Evolutionary conservation across 2,888 invertebrate species (phyloP), one percentile per base, ranked within the genome.

Genomic region (Lithophane socia): DNA sequence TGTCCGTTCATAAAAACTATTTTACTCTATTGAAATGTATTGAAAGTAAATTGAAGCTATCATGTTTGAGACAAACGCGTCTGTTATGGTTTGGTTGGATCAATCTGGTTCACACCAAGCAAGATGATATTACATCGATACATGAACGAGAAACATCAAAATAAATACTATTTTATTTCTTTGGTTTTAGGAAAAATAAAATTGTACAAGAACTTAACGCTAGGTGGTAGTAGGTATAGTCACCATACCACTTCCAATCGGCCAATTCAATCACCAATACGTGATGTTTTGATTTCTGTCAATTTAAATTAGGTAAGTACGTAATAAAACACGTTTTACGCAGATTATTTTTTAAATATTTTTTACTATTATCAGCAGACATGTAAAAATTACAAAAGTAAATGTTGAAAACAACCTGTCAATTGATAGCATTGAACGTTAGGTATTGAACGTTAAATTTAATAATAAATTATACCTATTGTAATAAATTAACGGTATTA

Each of bases 261-360:
- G 29, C 65, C 67, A 79, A 76, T 81, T 81, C 72, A 79, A 83
- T 87, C 75, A 77, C 64, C 61, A 69, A 83, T 79, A 87, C 79
- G 79, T 84, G 86, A 86, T 86, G 77, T 77, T 83, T 85, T 79
- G 47, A 83, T 79, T 86, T 61, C 73, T 71, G 77, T 85, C 61
- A 78, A 75, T 85, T 73, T 71, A 65, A 77, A 85, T 73, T 82
- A 65, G 61, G 75, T 73, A 73, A 56, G 73, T 61, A 21, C 21
- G 52, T 52, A 75, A 75, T 73, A 75, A 78, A 78, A 78, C 83
- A 82, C 83, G 84, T 82, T 82, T 83, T 56, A 75, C 63, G n/a
- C 49, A 73, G 66, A 81, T 85, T 83, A 77, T 52, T 66, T 29
- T 60, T 58, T 42, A 52, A 29, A 61, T 56, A 24, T 37, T 21